Base-by-base conservation (phyloP, 2,888 invertebrate genomes). In the Hirudinaria manillensis region DNA sequence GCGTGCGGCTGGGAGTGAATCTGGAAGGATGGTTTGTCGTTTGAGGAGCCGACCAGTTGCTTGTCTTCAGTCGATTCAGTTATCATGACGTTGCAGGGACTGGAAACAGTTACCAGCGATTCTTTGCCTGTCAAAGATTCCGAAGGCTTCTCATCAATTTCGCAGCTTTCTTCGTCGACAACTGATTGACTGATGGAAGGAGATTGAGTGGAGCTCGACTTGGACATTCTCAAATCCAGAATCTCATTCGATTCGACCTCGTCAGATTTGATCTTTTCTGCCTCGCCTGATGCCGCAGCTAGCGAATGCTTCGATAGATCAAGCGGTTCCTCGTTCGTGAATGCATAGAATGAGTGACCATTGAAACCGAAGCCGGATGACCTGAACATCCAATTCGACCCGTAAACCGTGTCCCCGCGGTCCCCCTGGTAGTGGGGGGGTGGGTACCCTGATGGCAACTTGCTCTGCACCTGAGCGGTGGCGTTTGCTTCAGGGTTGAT, bases 131-230 rank as follows among this genome's bases (percentile, higher is more conserved):
- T 19, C 61, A 29, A 61, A 24, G 61, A 61, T 7, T 24, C 29
- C 24, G 61, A 24, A 27, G 24, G 24, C n/a, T 61, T 61, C 24
- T 61, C 61, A 27, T 61, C 61, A 7, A 29, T 29, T 61, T 61
- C 61, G 4, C 24, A 61, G 29, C 24, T 61, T n/a, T 61, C 61
- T 24, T 61, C 61, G 61, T 61, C 24, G n/a, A 27, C 61, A n/a
- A 27, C 29, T 21, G 61, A 61, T 10, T 61, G 61, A 10, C 61
- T 61, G 61, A 61, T 61, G n/a, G 61, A 61, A 24, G 61, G 61
- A 3, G 61, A 61, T 10, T 61, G 61, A 61, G 61, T 61, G 24
- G 61, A 61, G 6, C 7, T 61, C 24, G 29, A 29, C 24, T 61
- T 61, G 3, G 61, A 61, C 24, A 61, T 61, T 24, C 61, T 61